Conservation (phyloP, 2,797 vertebrate genomes). For the Cyprinella venusta region DNA sequence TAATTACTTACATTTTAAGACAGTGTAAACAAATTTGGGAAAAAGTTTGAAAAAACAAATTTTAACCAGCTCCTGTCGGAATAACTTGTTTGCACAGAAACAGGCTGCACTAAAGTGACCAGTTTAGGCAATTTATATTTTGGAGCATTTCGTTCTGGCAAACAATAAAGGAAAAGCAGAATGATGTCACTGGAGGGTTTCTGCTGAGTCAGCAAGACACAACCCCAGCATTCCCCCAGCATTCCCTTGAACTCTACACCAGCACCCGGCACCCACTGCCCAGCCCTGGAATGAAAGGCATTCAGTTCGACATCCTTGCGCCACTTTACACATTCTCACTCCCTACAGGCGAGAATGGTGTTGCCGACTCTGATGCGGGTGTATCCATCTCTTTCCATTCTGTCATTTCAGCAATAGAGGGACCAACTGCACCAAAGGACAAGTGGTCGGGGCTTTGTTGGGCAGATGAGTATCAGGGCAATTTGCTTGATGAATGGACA, state of each 20-base stretch:
- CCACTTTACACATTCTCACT: conserved; percentile 80
- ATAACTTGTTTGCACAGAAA: conserved; percentile 7
- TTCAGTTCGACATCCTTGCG: conserved; percentile 76
- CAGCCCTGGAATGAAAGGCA: conserved; percentile 74
- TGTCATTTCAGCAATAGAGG: conserved; percentile 61
- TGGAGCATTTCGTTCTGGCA: background rate
- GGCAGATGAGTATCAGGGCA: conserved; percentile 64
- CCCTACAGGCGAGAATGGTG: conserved; percentile 70
- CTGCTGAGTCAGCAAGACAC: conserved; percentile 50
- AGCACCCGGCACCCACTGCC: conserved; percentile 29
- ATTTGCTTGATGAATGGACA: conserved; percentile 68
- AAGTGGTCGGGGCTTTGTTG: conserved; percentile 45
- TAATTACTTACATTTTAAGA: no score
- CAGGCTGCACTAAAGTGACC: background rate
- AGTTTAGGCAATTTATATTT: background rate
- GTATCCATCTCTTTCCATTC: conserved; percentile 36
- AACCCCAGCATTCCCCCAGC: conserved; percentile 69
- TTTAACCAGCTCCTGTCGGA: background rate
- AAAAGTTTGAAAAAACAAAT: no score
- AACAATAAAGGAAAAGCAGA: background rate
- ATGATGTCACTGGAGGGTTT: conserved; percentile 10
- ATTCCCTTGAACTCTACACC: conserved; percentile 60
- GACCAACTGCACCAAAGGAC: conserved; percentile 35
- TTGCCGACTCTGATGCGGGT: conserved; percentile 56
- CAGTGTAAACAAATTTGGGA: no score